phyloP scores from a whole-genome alignment of 2,113 vertebrate genomes.

The Urocynchramus pylzowi region DNA sequence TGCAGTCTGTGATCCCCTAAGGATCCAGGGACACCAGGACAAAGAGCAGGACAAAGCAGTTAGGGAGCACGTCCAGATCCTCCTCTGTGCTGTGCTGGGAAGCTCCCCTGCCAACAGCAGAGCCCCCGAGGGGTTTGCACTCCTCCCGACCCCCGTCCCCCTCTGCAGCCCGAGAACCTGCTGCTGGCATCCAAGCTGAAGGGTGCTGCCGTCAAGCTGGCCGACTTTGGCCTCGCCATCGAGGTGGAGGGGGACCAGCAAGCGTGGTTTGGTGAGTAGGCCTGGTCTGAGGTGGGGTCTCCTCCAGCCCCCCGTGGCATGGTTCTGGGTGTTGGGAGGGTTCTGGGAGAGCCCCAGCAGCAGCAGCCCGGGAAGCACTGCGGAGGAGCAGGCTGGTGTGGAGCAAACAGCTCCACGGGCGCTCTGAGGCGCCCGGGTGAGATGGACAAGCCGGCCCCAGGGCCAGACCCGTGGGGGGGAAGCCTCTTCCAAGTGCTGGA shows the following conservation, averaged over 20 bases:
- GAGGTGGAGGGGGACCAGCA: constrained; percentile 88
- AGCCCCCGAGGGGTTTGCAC: accelerated
- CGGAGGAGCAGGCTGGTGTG: not conserved
- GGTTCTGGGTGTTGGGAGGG: too few relatives aligned
- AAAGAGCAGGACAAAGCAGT: not conserved
- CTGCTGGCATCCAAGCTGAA: constrained; percentile 85
- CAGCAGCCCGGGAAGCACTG: not conserved
- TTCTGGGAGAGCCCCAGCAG: not conserved
- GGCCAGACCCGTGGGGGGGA: not conserved
- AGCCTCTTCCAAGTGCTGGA: not conserved
- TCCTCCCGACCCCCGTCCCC: not conserved
- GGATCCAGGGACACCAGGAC: not conserved
- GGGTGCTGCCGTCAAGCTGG: constrained; percentile 83
- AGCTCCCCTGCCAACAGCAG: not conserved
- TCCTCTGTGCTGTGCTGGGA: not conserved
- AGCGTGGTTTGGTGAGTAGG: constrained; percentile 85
- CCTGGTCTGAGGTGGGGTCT: too few relatives aligned
- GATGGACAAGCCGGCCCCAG: not conserved
- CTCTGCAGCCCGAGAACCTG: constrained; percentile 82
- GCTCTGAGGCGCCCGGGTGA: not conserved
- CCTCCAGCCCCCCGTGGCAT: not conserved
- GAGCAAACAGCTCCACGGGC: not conserved
- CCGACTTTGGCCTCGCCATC: constrained; percentile 85
- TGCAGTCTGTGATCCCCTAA: not conserved
- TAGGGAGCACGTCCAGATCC: not conserved